Evolutionary conservation across 2,113 vertebrate genomes (phyloP), one percentile per base, ranked within the genome.

Genomic region (Taurulus bubalis): DNA sequence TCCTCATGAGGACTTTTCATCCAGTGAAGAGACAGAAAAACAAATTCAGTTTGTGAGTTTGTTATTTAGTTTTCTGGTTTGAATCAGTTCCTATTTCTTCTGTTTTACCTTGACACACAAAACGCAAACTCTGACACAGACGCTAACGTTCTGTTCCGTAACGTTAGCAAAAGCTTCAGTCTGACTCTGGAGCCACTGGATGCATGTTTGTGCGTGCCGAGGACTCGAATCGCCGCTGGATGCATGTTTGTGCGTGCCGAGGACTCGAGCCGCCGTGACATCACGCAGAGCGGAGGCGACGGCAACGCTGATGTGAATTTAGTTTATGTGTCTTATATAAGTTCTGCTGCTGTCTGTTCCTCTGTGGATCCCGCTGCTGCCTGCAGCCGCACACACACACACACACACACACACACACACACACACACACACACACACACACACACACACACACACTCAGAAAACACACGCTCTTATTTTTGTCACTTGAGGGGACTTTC

Each of bases 241-340:
- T 34, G 8, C 32, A 14, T 45, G 67, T 71, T 45, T 60, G 15
- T 14, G 51, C 9, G 2, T 68, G 49, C 20, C 3, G 3, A 45
- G 26, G 65, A 62, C 71, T n/a, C 67, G 65, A 70, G 53, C 18
- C 6, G 10, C 60, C 34, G 72, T 74, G 85, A 82, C 69, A 75
- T 78, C 34, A 53, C 47, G 45, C n/a, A 67, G 75, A 87, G 79
- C 6, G 1, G 45, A 71, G 53, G 70, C 18, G 71, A 85, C 26
- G 30, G 69, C 28, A 75, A 81, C 14, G 40, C 68, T 83, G 79
- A 62, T 71, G 20, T 78, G 74, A 28, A 68, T 81, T 42, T 53
- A 60, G 74, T 71, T 82, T 10, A 24, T 55, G 36, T 42, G 53
- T 68, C 60, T 85, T 87, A 82, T 56, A 18, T 87, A 85, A 82